Evolutionary conservation across 2,797 vertebrate species (phyloP).

Genomic region (Pitangus sulphuratus): DNA sequence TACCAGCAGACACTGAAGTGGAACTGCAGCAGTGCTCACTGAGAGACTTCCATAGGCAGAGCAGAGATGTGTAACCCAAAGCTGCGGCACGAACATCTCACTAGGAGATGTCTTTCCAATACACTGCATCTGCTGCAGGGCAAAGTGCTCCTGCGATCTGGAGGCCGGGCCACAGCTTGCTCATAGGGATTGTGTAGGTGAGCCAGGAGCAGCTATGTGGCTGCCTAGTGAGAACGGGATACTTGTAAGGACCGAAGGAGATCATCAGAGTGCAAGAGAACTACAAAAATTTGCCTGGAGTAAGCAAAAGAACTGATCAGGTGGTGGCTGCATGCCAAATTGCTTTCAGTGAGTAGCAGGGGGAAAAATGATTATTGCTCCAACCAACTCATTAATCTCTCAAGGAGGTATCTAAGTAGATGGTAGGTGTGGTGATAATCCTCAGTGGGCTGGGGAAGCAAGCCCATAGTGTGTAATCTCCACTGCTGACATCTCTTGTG

Average conservation of each 20-base stretch:
- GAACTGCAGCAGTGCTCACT: neutral
- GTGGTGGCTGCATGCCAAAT: neutral
- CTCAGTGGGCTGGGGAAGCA: neutral
- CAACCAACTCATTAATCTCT: neutral
- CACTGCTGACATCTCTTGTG: conserved; percentile 16
- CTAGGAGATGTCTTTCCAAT: neutral
- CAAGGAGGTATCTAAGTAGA: conserved; percentile 1
- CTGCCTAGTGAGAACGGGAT: neutral
- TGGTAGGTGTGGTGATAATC: conserved; percentile 53
- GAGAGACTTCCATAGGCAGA: neutral
- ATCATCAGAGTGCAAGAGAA: neutral
- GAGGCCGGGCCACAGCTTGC: neutral
- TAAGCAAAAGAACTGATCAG: neutral
- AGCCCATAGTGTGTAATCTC: neutral
- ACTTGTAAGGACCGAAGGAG: neutral
- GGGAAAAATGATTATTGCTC: neutral
- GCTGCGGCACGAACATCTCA: neutral
- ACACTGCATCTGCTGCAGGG: neutral
- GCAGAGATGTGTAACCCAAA: neutral
- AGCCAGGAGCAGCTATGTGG: neutral
- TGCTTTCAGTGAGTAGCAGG: neutral
- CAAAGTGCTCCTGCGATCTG: neutral
- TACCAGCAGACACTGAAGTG: neutral
- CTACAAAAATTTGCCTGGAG: neutral
- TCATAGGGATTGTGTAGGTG: neutral